These are phyloP conservation scores for Caenorhabditis sp. DNA, from an alignment of 2,888 invertebrate genomes.

Conservation along the genomic window DNA sequence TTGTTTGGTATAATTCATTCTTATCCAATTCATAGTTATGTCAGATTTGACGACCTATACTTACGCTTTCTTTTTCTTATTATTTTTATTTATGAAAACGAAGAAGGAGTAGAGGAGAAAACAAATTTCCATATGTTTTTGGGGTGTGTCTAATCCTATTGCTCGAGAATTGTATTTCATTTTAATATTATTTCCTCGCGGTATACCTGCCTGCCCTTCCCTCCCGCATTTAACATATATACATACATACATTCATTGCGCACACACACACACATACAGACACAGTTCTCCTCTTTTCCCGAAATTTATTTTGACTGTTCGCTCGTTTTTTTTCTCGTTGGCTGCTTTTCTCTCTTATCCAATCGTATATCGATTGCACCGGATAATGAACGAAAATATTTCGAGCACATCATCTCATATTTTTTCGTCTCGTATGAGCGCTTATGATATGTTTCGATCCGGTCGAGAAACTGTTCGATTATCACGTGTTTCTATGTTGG, in stretches of 20 bases:
- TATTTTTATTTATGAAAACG: not conserved
- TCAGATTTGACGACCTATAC: not conserved
- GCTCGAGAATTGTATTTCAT: not conserved
- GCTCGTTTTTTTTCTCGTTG: not conserved
- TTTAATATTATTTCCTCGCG: not conserved
- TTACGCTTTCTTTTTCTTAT: not conserved
- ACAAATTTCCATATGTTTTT: not conserved
- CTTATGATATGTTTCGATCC: conserved; percentile 24
- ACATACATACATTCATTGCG: not conserved
- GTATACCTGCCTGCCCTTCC: not conserved
- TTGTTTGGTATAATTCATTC: not conserved
- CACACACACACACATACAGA: not conserved
- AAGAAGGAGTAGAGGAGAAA: not conserved
- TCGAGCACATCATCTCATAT: conserved; percentile 8
- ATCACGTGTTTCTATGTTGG: conserved; percentile 37
- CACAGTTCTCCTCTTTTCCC: not conserved
- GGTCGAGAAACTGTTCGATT: conserved; percentile 40
- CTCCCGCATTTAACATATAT: not conserved
- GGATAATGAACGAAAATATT: conserved; percentile 5
- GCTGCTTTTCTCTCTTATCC: conserved; percentile 1
- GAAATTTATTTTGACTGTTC: not conserved
- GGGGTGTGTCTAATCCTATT: not conserved
- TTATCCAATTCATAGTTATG: not conserved
- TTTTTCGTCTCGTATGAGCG: conserved; percentile 16
- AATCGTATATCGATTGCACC: not conserved